Percentiles rank a stretch among this genome's conserved stretches.
Conservation (phyloP, 2,113 vertebrate species). For the Ammospiza caudacuta region DNA sequence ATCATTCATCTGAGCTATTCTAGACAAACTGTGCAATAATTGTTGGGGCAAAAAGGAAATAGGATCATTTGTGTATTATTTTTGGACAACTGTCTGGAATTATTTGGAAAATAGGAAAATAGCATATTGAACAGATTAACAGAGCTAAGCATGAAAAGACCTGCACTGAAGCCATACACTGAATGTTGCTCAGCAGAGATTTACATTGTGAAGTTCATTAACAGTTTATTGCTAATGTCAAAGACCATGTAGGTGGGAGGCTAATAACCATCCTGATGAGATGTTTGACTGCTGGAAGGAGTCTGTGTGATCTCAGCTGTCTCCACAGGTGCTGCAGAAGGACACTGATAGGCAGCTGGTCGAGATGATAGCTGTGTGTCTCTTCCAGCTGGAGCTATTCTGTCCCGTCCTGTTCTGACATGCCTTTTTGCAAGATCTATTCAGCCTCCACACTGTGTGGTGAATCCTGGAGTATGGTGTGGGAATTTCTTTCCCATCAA, state of each 20-base stretch:
- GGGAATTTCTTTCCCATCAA: neutral
- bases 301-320: neutral
- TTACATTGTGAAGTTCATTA: neutral
- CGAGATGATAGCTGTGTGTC: neutral
- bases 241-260: neutral
- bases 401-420: neutral
- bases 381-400: neutral
- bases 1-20: neutral
- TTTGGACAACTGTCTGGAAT: neutral
- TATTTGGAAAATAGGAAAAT: constrained; percentile 10
- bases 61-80: neutral
- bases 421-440: neutral
- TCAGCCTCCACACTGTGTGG: neutral
- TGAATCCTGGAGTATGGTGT: neutral
- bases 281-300: neutral
- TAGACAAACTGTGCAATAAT: neutral
- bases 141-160: neutral
- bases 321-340: neutral
- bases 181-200: neutral
- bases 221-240: neutral
- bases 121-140: neutral
- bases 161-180: neutral
- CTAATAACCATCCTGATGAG: neutral
- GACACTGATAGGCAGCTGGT: neutral
- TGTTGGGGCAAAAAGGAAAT: neutral